Percentiles rank a stretch among this genome's conserved stretches.
phyloP scores from a whole-genome alignment of 2,888 invertebrate species.

The Metacarcinus magister region DNA sequence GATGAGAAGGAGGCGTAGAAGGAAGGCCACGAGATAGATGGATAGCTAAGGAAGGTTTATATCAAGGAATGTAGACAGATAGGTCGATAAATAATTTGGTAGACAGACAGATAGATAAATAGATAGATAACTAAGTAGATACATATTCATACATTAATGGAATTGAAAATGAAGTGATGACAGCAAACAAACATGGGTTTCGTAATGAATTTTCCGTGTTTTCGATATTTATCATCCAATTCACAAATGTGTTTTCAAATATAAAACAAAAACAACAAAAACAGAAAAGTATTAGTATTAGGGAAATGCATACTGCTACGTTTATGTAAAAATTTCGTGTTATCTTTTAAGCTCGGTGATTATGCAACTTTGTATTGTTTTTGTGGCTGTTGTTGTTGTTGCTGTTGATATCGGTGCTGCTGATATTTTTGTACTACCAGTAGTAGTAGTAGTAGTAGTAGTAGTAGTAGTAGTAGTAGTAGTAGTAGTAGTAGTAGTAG shows the following conservation, averaged over 20 bases:
- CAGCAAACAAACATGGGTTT: neutral
- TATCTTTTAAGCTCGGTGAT: neutral
- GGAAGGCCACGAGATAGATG: neutral
- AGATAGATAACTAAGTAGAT: neutral
- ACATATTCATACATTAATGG: neutral
- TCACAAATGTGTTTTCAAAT: conserved; percentile 7
- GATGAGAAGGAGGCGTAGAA: neutral
- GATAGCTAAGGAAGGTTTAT: too few species aligned
- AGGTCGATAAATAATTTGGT: too few species aligned
- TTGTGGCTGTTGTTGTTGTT: neutral
- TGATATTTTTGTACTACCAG: neutral
- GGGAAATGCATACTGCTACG: neutral
- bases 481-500: too few species aligned
- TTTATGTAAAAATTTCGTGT: neutral
- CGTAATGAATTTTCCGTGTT: neutral
- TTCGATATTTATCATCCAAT: neutral
- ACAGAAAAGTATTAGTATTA: neutral
- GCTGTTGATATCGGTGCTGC: neutral
- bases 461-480: neutral
- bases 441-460: neutral
- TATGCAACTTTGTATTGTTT: neutral
- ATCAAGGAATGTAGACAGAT: too few species aligned
- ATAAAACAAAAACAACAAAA: neutral
- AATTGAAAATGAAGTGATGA: neutral
- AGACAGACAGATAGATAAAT: neutral